Conservation (phyloP, 2,113 vertebrate species). For the Chascanopsetta lugubris region DNA sequence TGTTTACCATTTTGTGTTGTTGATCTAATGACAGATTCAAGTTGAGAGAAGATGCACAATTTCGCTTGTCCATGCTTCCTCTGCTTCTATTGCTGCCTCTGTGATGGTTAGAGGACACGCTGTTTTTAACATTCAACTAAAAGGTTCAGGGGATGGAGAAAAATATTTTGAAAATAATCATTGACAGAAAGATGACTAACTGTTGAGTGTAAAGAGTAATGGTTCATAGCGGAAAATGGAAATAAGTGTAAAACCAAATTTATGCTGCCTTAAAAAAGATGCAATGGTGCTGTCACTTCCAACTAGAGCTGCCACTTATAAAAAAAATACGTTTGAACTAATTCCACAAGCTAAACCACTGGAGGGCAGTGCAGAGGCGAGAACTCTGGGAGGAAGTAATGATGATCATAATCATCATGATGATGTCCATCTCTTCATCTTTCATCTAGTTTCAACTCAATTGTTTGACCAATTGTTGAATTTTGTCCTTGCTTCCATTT, state of each 20-base stretch:
- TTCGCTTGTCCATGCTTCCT: slow-evolving; percentile 21
- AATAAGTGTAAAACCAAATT: slow-evolving; percentile 3
- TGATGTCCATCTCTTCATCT: no score
- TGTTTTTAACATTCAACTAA: neutral
- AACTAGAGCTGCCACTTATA: no score
- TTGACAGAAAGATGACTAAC: neutral
- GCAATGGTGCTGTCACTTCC: no score
- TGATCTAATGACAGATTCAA: slow-evolving; percentile 57
- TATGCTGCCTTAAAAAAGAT: neutral
- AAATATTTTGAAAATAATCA: neutral
- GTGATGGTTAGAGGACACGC: slow-evolving; percentile 5
- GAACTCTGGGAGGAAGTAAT: no score
- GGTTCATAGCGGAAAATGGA: neutral
- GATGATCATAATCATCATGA: no score
- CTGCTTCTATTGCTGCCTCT: slow-evolving; percentile 24
- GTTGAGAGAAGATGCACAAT: slow-evolving; percentile 12
- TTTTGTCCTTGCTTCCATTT: neutral
- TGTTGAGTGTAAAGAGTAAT: neutral
- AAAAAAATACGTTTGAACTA: no score
- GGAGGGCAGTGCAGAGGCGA: no score
- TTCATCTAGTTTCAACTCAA: neutral
- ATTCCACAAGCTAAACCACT: no score
- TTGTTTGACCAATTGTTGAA: no score
- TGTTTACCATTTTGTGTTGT: slow-evolving; percentile 58
- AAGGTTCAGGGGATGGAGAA: neutral